Conservation (phyloP, 2,888 invertebrate species). For the Oxystoma pomonae region DNA sequence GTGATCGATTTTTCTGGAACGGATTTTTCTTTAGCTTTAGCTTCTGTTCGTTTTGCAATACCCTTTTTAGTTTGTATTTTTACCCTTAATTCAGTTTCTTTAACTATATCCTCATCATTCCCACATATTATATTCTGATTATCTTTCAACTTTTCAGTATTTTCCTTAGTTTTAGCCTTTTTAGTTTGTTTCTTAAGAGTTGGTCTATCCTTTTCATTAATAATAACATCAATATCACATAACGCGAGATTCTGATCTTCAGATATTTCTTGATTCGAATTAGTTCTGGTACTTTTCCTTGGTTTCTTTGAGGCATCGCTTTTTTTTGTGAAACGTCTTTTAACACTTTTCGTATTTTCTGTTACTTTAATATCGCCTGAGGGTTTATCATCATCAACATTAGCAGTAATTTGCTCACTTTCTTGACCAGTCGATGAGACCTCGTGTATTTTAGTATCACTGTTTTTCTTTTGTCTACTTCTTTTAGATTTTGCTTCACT, state of each 20-base stretch:
- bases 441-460: background rate
- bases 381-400: no score
- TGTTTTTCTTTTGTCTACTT: slow-evolving; percentile 13
- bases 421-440: background rate
- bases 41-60: no score
- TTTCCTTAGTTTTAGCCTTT: background rate
- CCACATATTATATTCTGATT: no score
- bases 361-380: slow-evolving; percentile 14
- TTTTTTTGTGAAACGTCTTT: background rate
- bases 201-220: background rate
- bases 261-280: background rate
- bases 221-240: no score
- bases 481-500: slow-evolving; percentile 17
- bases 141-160: background rate
- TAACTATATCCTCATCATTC: no score
- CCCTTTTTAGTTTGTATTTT: no score
- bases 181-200: background rate
- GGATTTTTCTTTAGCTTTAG: background rate
- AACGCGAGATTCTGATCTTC: background rate
- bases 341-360: slow-evolving; percentile 16
- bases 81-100: background rate
- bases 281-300: background rate
- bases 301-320: background rate
- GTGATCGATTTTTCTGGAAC: background rate
- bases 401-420: background rate